A percentile compares a stretch with the other conserved stretches of the same genome.
phyloP scores from a whole-genome alignment of 2,113 vertebrate species.

The Pithys albifrons region DNA sequence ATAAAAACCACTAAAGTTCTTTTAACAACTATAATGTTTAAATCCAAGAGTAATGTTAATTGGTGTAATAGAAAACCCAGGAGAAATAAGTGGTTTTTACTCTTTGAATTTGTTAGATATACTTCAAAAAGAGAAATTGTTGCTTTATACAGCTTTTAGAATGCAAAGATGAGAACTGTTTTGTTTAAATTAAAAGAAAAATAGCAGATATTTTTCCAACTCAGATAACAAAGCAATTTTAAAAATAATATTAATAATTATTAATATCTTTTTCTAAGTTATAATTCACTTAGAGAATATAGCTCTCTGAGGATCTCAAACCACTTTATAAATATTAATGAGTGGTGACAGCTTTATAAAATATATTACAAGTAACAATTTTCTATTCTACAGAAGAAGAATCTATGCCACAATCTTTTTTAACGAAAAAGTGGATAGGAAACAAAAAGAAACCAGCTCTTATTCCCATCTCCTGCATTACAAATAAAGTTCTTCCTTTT shows the following conservation, averaged over 20 bases:
- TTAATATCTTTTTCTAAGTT: neutral
- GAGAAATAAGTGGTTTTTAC: neutral
- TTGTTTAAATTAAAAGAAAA: neutral
- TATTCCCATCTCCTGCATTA: neutral
- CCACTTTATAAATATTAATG: slow-evolving; percentile 10
- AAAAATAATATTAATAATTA: neutral
- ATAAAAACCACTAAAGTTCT: neutral
- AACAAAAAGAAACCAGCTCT: neutral
- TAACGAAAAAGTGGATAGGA: neutral
- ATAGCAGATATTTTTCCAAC: neutral
- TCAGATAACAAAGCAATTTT: neutral
- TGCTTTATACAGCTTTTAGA: slow-evolving; percentile 26
- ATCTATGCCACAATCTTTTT: neutral
- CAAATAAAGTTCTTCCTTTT: neutral
- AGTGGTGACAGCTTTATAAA: neutral
- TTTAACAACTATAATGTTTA: slow-evolving; percentile 4
- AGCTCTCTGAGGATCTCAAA: neutral
- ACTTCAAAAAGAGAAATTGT: neutral
- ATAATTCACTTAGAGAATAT: neutral
- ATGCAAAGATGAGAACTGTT: neutral
- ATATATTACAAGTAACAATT: neutral
- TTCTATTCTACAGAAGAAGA: neutral
- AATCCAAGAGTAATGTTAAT: neutral
- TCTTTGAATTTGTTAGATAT: neutral
- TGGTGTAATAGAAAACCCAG: neutral